Evolutionary conservation across 2,797 vertebrate genomes (phyloP), one percentile per base, ranked within the genome.

Genomic region (Etheostoma perlongum): DNA sequence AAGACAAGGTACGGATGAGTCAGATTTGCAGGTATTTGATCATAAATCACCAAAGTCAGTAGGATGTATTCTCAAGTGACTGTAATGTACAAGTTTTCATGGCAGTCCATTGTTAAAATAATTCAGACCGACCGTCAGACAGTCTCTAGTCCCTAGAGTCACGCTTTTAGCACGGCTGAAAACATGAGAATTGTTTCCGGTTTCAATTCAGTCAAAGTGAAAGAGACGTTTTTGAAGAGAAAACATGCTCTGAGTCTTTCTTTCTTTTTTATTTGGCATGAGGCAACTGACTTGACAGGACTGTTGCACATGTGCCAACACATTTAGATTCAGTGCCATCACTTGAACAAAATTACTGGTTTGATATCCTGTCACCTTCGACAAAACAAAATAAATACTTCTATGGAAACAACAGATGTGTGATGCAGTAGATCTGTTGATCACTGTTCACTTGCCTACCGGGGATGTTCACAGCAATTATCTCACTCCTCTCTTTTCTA

Each of bases 401-500:
- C 21, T 72, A 58, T 71, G 64, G 61, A 51, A 55, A 67, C 58
- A 58, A 51, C 15, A 65, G 19, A 44, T 46, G 64, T 75, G 80
- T 70, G 48, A 76, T 76, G 74, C 62, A 53, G 36, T 9, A 30
- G n/a, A 72, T 68, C 60, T 65, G 44, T 53, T 76, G 54, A 44
- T 51, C 42, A 27, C 79, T 57, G 46, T 74, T 74, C 27, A 49
- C 80, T 72, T 68, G 53, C 66, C 27, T 70, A 60, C 68, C 77
- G 53, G 69, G 57, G 55, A 18, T 5, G 2, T 70, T 74, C 58
- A 16, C 9, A 54, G 49, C 74, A 84, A 82, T 85, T 65, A 72
- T 76, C 33, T 23, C 46, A 42, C 40, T 82, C 15, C 18, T 71
- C 53, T 85, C 74, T 88, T 55, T 77, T 82, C 73, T 70, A 47